Conservation (phyloP, 1,140 invertebrate species). For the Eriosoma lanigerum region DNA sequence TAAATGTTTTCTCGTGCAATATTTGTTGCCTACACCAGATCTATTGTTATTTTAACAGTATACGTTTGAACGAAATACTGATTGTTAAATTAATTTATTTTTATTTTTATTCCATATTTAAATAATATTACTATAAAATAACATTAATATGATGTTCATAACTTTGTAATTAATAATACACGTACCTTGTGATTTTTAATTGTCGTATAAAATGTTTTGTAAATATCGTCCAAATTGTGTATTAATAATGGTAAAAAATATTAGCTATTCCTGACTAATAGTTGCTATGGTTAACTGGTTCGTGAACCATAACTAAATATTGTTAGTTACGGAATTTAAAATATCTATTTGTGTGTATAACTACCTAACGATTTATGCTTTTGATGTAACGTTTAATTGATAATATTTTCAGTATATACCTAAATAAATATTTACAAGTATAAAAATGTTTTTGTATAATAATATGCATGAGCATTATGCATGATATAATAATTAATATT, state of each 20-base stretch:
- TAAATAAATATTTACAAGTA: slow-evolving; percentile 6
- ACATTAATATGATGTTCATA: not conserved
- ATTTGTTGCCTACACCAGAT: slow-evolving; percentile 1
- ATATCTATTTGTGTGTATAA: not conserved
- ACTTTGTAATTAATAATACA: not conserved
- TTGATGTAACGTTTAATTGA: not conserved
- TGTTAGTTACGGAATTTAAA: no score
- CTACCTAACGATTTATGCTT: not conserved
- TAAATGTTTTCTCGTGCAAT: not conserved
- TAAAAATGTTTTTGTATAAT: not conserved
- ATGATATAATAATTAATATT: no score
- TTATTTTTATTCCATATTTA: no score
- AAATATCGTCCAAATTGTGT: no score
- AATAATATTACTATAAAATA: not conserved
- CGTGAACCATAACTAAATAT: no score
- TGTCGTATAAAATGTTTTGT: no score
- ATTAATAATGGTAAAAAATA: no score
- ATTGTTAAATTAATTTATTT: no score
- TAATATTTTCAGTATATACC: not conserved
- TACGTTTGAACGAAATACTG: not conserved
- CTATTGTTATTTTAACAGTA: not conserved
- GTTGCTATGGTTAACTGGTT: no score
- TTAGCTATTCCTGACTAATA: no score
- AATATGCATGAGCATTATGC: no score
- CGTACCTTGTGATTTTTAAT: not conserved